Percentiles rank a stretch among this genome's conserved stretches.
phyloP scores from a whole-genome alignment of 2,888 invertebrate genomes.

The Ophion slaviceki region DNA sequence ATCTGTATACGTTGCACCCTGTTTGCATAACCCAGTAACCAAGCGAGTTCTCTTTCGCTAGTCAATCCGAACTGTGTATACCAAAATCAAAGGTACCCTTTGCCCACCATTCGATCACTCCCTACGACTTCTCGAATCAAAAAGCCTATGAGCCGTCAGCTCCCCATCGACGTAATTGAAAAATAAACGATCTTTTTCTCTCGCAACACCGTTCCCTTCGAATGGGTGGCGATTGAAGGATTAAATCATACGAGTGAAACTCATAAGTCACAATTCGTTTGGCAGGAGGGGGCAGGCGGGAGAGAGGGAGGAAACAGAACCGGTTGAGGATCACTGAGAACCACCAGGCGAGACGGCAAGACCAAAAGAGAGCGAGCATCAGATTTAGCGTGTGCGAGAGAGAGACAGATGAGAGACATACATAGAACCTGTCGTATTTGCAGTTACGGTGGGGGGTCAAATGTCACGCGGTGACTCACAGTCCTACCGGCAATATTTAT shows the following conservation, averaged over 20 bases:
- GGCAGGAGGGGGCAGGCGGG: not conserved
- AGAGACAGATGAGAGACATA: constrained; percentile 27
- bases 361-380: constrained; percentile 49
- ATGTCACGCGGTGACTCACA: constrained; percentile 79
- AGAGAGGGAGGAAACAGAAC: constrained; percentile 22
- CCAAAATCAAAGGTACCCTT: constrained; percentile 24
- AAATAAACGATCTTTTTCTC: not conserved
- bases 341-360: constrained; percentile 66
- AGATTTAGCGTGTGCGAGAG: constrained; percentile 26
- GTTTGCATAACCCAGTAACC: constrained; percentile 65
- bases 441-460: constrained; percentile 77
- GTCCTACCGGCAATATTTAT: constrained; percentile 50
- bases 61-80: constrained; percentile 60
- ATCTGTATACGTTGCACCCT: constrained; percentile 25
- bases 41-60: constrained; percentile 59
- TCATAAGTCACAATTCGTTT: not conserved
- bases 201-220: not conserved
- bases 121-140: not conserved
- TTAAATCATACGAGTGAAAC: not conserved
- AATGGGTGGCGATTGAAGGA: not conserved
- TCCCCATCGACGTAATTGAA: not conserved
- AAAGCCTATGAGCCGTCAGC: not conserved
- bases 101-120: not conserved
- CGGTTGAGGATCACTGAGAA: constrained; percentile 75
- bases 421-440: constrained; percentile 56